A percentile compares a stretch with the other conserved stretches of the same genome.
Evolutionary conservation across 2,113 vertebrate species (phyloP).

Genomic region (Oriolus oriolus): DNA sequence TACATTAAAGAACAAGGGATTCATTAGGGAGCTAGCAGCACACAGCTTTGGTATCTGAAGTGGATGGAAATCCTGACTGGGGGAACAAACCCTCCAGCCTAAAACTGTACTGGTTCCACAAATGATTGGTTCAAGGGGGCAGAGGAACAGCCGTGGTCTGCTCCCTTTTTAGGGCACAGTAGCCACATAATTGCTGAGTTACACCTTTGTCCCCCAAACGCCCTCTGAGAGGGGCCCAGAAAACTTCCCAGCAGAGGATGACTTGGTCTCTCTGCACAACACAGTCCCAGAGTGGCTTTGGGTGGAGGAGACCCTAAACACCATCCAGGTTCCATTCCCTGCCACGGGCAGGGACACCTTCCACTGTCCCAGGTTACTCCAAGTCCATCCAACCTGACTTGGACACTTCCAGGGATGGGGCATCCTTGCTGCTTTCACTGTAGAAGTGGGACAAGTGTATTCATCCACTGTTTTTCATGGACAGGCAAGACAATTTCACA

Average conservation of each 20-base stretch:
- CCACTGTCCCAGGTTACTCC: not conserved
- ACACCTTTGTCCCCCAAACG: not conserved
- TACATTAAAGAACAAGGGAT: conserved; percentile 2
- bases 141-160: not conserved
- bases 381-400: not conserved
- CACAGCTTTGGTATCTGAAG: not conserved
- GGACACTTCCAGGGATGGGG: not conserved
- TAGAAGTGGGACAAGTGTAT: not conserved
- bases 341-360: not conserved
- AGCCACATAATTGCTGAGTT: not conserved
- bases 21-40: not conserved
- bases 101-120: not conserved
- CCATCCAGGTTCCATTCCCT: not conserved
- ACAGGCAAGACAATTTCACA: not conserved
- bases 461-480: not conserved
- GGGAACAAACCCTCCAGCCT: not conserved
- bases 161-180: not conserved
- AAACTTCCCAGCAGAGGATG: not conserved
- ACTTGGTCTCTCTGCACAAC: not conserved
- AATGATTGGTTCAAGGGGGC: not conserved
- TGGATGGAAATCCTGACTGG: not conserved
- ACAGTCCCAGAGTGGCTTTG: not conserved
- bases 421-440: not conserved
- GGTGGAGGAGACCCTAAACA: not conserved
- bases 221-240: not conserved